These are phyloP conservation scores for Heliconius hewitsoni DNA, from an alignment of 1,140 invertebrate genomes.

Conservation along the genomic window DNA sequence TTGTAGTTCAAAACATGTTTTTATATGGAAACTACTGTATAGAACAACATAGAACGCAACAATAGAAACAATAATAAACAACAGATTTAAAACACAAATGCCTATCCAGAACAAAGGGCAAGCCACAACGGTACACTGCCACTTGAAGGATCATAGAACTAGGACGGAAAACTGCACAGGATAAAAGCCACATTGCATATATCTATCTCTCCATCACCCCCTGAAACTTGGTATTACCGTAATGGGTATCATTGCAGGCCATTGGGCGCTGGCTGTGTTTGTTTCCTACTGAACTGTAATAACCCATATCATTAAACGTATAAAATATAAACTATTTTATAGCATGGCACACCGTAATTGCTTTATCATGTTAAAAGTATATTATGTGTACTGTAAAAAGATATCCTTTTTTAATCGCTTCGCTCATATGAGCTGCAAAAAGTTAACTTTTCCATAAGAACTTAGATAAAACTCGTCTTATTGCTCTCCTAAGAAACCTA, in stretches of 20 bases:
- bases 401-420: background rate
- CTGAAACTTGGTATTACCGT: slow-evolving; percentile 27
- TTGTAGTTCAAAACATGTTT: background rate
- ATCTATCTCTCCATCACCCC: slow-evolving; percentile 15
- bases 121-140: background rate
- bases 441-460: too few relatives aligned
- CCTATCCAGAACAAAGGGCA: background rate
- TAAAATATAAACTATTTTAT: slow-evolving; percentile 2
- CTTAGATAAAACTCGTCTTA: too few relatives aligned
- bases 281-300: background rate
- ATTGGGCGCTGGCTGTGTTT: slow-evolving; percentile 15
- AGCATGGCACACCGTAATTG: background rate
- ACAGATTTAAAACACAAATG: background rate
- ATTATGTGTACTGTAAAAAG: background rate
- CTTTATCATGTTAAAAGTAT: background rate
- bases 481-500: too few relatives aligned
- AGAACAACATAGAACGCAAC: background rate
- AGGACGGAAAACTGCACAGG: slow-evolving; percentile 21
- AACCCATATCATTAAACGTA: slow-evolving; percentile 7
- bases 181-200: slow-evolving; percentile 16
- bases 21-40: background rate
- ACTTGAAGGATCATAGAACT: slow-evolving; percentile 16
- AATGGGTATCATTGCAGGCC: slow-evolving; percentile 31
- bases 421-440: background rate
- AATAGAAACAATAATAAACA: slow-evolving; percentile 3